Evolutionary conservation across 2,113 vertebrate genomes (phyloP).

Genomic region (Gnathonemus echidnorhynchus): DNA sequence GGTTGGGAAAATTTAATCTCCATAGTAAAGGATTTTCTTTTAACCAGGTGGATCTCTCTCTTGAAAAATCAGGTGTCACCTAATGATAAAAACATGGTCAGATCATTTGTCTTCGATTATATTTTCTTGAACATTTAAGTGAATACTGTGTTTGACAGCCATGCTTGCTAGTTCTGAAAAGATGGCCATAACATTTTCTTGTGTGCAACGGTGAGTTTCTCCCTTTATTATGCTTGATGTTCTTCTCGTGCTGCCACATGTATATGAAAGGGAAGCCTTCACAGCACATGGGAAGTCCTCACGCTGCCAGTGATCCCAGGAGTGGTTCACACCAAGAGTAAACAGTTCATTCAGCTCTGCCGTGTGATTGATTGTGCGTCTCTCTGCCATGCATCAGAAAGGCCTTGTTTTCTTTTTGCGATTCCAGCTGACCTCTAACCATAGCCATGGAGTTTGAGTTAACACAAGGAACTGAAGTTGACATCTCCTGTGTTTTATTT

Average conservation of each 20-base stretch:
- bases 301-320: neutral
- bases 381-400: neutral
- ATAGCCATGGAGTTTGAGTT: neutral
- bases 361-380: constrained; percentile 3
- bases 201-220: neutral
- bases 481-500: neutral
- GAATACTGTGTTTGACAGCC: neutral
- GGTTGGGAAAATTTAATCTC: neutral
- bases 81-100: neutral
- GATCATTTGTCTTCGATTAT: neutral
- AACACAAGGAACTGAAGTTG: neutral
- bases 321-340: constrained; percentile 9
- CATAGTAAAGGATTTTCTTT: neutral
- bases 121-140: neutral
- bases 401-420: neutral
- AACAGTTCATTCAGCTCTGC: neutral
- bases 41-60: neutral
- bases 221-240: neutral
- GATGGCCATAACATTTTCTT: neutral
- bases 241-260: neutral
- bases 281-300: neutral
- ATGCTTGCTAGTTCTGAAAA: neutral
- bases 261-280: neutral
- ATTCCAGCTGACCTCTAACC: neutral
- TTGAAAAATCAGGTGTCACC: neutral